A percentile compares a stretch with the other conserved stretches of the same genome.
These are phyloP conservation scores for Idaea aversata DNA, from an alignment of 2,888 invertebrate genomes.

Conservation along the genomic window DNA sequence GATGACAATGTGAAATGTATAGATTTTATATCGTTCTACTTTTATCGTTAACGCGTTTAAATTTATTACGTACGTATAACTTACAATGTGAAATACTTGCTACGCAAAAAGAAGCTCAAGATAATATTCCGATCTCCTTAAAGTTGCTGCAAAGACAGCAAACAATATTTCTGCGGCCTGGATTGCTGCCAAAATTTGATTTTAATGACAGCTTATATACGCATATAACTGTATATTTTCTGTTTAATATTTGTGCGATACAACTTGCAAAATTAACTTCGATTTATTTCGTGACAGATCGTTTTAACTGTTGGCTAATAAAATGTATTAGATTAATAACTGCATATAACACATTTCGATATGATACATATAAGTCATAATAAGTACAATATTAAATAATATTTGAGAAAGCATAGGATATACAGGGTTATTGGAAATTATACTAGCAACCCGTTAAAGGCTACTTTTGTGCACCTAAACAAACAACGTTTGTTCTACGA, in stretches of 20 bases:
- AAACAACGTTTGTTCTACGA: too few relatives aligned
- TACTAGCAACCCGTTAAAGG: too few relatives aligned
- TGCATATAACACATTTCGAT: not conserved
- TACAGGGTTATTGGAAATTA: too few relatives aligned
- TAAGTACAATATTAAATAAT: not conserved
- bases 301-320: not conserved
- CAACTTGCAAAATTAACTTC: not conserved
- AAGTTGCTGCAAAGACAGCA: conserved; percentile 64
- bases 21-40: not conserved
- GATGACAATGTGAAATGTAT: not conserved
- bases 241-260: conserved; percentile 22
- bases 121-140: conserved; percentile 45
- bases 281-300: not conserved
- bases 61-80: not conserved
- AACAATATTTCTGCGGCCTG: conserved; percentile 71
- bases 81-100: not conserved
- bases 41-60: not conserved
- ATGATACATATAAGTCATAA: not conserved
- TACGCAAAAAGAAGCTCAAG: conserved; percentile 41
- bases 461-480: too few relatives aligned
- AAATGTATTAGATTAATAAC: not conserved
- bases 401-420: not conserved
- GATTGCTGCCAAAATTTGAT: conserved; percentile 70
- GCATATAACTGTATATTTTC: conserved; percentile 59
- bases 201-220: conserved; percentile 75